These are phyloP conservation scores for Paguma larvata DNA, from an alignment of 2,797 vertebrate genomes.

Conservation along the genomic window DNA sequence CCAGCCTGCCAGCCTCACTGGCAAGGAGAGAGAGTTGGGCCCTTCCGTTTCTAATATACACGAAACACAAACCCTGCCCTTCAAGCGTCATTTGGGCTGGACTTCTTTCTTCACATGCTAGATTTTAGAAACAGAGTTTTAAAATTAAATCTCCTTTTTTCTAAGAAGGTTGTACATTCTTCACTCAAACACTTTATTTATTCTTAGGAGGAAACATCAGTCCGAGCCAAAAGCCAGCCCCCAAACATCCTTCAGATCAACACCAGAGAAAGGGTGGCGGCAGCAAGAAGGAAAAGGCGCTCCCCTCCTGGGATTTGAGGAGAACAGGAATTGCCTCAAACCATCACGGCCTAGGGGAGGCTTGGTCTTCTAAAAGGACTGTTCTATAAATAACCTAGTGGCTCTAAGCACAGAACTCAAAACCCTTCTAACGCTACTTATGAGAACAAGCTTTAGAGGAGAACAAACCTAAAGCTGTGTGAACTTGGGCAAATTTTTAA, in stretches of 20 bases:
- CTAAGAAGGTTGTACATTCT: slow-evolving; percentile 34
- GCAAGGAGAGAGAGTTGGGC: not conserved
- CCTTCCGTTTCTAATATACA: not conserved
- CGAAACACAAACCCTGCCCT: slow-evolving; percentile 43
- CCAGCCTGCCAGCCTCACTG: not conserved
- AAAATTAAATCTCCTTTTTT: slow-evolving; percentile 27
- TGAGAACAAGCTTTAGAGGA: not conserved
- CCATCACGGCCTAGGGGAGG: not conserved
- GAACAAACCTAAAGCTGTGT: not conserved
- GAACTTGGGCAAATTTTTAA: not conserved
- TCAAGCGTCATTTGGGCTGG: fast-evolving
- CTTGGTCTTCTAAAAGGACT: not conserved
- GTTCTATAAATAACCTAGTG: not conserved
- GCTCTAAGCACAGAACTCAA: slow-evolving; percentile 18
- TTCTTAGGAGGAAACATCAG: slow-evolving; percentile 18
- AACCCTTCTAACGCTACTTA: not conserved
- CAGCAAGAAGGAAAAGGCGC: not conserved
- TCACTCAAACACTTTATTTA: slow-evolving; percentile 41
- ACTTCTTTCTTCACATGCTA: not conserved
- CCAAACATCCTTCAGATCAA: not conserved
- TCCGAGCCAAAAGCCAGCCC: not conserved
- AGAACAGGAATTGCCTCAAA: not conserved
- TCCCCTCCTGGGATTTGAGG: not conserved
- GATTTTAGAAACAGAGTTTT: slow-evolving; percentile 30
- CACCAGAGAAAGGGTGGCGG: not conserved